A percentile compares a stretch with the other conserved stretches of the same genome.
phyloP scores from a whole-genome alignment of 1,140 invertebrate species.

The Myzus persicae region DNA sequence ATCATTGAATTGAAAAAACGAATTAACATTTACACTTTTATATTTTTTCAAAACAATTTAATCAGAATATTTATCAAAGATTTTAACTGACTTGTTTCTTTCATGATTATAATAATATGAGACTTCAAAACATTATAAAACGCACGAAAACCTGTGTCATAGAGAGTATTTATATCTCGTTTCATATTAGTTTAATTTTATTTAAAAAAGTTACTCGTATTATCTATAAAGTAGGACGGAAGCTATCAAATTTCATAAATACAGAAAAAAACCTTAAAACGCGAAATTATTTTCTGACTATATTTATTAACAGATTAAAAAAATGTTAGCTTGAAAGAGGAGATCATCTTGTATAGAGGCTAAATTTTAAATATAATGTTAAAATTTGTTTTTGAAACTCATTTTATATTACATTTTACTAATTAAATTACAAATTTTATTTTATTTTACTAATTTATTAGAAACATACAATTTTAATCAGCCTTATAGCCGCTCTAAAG shows the following conservation, averaged over 20 bases:
- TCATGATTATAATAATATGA: neutral
- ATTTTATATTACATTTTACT: no score
- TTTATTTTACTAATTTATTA: no score
- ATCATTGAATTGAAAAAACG: neutral
- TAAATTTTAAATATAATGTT: no score
- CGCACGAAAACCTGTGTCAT: neutral
- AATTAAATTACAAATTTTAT: neutral
- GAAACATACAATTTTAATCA: no score
- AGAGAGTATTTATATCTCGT: neutral
- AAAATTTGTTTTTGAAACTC: no score
- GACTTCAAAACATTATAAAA: neutral
- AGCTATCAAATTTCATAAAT: neutral
- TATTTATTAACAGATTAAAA: neutral
- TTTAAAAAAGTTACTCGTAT: neutral
- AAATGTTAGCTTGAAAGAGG: neutral
- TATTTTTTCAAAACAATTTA: neutral
- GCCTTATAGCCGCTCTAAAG: no score
- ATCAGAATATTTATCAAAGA: neutral
- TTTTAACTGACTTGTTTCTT: neutral
- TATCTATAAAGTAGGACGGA: neutral
- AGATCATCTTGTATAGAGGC: neutral
- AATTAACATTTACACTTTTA: neutral
- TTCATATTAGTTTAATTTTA: neutral
- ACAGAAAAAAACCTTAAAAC: neutral
- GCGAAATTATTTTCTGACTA: neutral